Percentiles rank a stretch among this genome's conserved stretches.
Evolutionary conservation across 1,140 invertebrate genomes (phyloP).

Genomic region (Diplogasteroides magnus): DNA sequence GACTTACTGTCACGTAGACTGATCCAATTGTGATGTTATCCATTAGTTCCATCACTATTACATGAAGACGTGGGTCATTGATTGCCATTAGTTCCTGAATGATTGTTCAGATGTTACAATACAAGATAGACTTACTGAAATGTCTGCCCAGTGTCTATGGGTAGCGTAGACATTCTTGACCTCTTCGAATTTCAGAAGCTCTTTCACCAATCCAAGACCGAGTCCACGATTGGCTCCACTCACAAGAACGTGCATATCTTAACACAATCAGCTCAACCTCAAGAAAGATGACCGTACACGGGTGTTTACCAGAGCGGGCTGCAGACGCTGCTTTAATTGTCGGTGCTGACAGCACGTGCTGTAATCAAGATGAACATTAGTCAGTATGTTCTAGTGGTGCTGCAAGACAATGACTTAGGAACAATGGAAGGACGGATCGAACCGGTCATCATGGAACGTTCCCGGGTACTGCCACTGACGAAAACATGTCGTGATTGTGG

Average conservation of each 20-base stretch:
- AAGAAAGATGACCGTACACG: no score
- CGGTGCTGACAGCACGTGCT: no score
- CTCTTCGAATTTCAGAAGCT: slow-evolving; percentile 11
- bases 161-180: slow-evolving; percentile 30
- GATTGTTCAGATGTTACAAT: background rate
- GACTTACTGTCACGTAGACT: slow-evolving; percentile 28
- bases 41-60: slow-evolving; percentile 2
- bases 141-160: slow-evolving; percentile 20
- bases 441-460: no score
- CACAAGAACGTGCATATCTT: slow-evolving; percentile 31
- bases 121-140: slow-evolving; percentile 18
- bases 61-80: slow-evolving; percentile 25
- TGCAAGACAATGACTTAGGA: background rate
- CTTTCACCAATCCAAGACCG: slow-evolving; percentile 29
- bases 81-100: slow-evolving; percentile 3
- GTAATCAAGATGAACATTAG: no score
- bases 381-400: no score
- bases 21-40: slow-evolving; percentile 23
- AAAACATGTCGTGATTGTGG: no score
- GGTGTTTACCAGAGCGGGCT: no score
- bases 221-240: slow-evolving; percentile 38
- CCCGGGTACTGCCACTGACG: no score
- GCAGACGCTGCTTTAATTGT: no score
- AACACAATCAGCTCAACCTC: no score
- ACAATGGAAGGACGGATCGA: background rate